Evolutionary conservation across 2,888 invertebrate species (phyloP), one percentile per base, ranked within the genome.

Genomic region (Cyclophora punctaria): DNA sequence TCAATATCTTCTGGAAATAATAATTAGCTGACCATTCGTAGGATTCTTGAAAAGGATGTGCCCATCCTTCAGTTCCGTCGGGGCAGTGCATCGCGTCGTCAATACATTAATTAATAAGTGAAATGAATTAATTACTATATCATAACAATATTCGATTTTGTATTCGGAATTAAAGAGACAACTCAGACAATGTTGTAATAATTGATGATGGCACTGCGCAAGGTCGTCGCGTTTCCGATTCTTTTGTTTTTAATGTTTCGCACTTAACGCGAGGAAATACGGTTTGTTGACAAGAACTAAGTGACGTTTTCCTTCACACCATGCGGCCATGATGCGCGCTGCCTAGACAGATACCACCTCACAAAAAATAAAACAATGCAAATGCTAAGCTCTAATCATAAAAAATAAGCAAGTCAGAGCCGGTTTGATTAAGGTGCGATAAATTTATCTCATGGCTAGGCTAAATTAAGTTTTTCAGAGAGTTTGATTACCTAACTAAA

Each of bases 211-310:
- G 63, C 62, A 60, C 53, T 50, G 59, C 55, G 63, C 80, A 80
- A 85, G 84, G 85, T 68, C 77, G 65, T 55, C 57, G 57, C 66
- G 78, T 75, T 79, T 83, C 80, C 75, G 78, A 80, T 75, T 76
- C 75, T 78, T 84, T 85, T 84, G 81, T 83, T 74, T 76, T 64
- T 69, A 65, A 63, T 66, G 69, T 70, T 74, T 79, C 63, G 74
- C 75, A 75, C 76, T 77, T 70, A 72, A 69, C 61, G 68, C 71
- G 64, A 85, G 88, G 88, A 87, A 83, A 78, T 73, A 88, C 84
- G 88, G 73, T 68, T 79, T 79, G 83, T 82, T 84, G 79, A 78
- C 78, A 78, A 73, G 73, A 73, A 73, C 73, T 85, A 85, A 86
- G 83, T 75, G 73, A 77, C 71, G 76, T 56, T 81, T 75, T 82